Percentiles rank a stretch among this genome's conserved stretches.
These are phyloP conservation scores for Sinelater perroti DNA, from an alignment of 2,888 invertebrate genomes.

Conservation along the genomic window DNA sequence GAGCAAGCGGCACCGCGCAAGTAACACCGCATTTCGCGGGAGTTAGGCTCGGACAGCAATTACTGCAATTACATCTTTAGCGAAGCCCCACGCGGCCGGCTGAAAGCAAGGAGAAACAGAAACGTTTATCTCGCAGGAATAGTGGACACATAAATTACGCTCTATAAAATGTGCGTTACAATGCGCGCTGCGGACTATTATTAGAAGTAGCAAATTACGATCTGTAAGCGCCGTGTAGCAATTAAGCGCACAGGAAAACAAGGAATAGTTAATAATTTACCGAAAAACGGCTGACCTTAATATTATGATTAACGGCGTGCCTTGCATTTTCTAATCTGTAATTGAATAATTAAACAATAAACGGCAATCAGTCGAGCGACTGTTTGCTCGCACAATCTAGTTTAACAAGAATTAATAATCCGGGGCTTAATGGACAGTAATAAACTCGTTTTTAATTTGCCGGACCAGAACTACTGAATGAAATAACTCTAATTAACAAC, in stretches of 20 bases:
- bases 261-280: conserved; percentile 33
- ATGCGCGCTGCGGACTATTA: conserved; percentile 28
- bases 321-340: conserved; percentile 21
- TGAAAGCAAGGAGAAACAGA: conserved; percentile 12
- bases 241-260: conserved; percentile 34
- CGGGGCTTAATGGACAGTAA: conserved; percentile 7
- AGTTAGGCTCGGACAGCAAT: no score
- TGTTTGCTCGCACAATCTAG: neutral
- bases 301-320: conserved; percentile 32
- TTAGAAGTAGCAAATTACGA: conserved; percentile 36
- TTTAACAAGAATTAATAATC: conserved; percentile 19
- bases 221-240: conserved; percentile 36
- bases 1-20: no score
- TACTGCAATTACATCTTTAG: neutral
- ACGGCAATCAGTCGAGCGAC: conserved; percentile 15
- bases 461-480: no score
- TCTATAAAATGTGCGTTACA: conserved; percentile 32
- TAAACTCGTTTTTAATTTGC: neutral
- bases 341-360: conserved; percentile 31
- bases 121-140: conserved; percentile 26
- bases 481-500: no score
- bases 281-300: conserved; percentile 35
- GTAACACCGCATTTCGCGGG: no score
- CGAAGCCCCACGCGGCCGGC: neutral
- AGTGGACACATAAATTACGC: conserved; percentile 26